These are phyloP conservation scores for Drosophila repleta DNA, from an alignment of 1,140 invertebrate species.

Conservation along the genomic window DNA sequence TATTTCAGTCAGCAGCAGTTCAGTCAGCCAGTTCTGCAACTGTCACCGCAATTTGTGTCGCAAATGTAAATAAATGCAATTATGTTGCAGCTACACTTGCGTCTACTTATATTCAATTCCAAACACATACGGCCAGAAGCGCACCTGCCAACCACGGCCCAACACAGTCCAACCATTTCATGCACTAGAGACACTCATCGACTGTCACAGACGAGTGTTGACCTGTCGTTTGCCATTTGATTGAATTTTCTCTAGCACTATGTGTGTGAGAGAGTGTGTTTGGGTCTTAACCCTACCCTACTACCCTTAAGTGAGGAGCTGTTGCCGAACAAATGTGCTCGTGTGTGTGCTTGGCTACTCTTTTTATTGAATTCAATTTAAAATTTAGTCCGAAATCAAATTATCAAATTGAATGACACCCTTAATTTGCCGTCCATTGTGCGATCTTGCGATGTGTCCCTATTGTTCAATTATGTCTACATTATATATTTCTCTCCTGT, in stretches of 20 bases:
- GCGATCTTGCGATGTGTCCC: background rate
- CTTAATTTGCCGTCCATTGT: conserved; percentile 68
- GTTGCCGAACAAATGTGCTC: too few relatives aligned
- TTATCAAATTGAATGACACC: conserved; percentile 67
- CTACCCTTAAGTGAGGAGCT: background rate
- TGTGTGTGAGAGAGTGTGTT: background rate
- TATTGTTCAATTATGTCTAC: conserved; percentile 39
- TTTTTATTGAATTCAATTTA: conserved; percentile 44
- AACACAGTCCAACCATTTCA: background rate
- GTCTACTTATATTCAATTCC: conserved; percentile 17
- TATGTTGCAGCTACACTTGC: conserved; percentile 23
- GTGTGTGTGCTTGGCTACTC: background rate
- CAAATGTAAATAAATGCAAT: conserved; percentile 56
- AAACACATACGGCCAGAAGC: conserved; percentile 8
- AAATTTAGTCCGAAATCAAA: conserved; percentile 65
- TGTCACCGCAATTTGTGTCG: conserved; percentile 42
- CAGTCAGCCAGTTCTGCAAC: conserved; percentile 13
- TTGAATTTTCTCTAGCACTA: conserved; percentile 40
- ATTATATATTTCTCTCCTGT: conserved; percentile 30
- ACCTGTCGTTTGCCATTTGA: conserved; percentile 43
- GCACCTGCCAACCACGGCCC: background rate
- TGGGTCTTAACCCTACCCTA: background rate
- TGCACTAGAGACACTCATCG: conserved; percentile 6
- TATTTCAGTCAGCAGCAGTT: background rate
- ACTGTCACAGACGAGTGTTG: conserved; percentile 29